Conservation (phyloP, 2,797 vertebrate species). For the Loriculus beryllinus region DNA sequence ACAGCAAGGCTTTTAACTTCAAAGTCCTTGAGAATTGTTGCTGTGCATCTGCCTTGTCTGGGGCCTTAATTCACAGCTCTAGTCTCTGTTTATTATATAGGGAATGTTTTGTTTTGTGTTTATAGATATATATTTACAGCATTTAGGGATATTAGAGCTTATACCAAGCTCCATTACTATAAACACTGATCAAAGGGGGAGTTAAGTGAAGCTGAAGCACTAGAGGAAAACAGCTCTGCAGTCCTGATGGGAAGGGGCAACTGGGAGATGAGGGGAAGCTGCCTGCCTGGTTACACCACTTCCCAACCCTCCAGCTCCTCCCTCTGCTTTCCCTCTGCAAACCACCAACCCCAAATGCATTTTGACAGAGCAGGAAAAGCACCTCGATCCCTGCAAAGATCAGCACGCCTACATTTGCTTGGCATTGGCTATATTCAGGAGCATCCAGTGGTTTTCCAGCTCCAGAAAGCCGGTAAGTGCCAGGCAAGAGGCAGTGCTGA, state of each 20-base stretch:
- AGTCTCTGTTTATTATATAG: conserved; percentile 21
- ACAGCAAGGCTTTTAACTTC: conserved; percentile 67
- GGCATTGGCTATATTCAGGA: not conserved
- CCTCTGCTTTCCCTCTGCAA: not conserved
- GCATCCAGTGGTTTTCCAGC: not conserved
- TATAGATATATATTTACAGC: conserved; percentile 47
- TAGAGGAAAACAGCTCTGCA: not conserved
- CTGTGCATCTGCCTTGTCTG: conserved; percentile 58
- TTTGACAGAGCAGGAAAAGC: not conserved
- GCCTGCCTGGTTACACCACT: not conserved
- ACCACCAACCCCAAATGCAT: not conserved
- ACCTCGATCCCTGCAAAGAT: not conserved
- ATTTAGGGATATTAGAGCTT: conserved; percentile 50
- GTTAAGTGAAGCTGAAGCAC: conserved; percentile 25
- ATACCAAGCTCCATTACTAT: conserved; percentile 21
- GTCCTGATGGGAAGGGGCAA: not conserved
- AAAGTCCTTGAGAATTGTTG: conserved; percentile 63
- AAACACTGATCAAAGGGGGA: conserved; percentile 46
- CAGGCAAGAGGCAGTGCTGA: not conserved
- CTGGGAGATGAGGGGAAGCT: not conserved
- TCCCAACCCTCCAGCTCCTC: not conserved
- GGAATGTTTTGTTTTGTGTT: conserved; percentile 54
- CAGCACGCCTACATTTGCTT: not conserved
- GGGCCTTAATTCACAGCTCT: conserved; percentile 13
- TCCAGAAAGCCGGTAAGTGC: not conserved